Base-by-base conservation (phyloP, 1,140 invertebrate genomes). In the Atopsyche davidsoni region DNA sequence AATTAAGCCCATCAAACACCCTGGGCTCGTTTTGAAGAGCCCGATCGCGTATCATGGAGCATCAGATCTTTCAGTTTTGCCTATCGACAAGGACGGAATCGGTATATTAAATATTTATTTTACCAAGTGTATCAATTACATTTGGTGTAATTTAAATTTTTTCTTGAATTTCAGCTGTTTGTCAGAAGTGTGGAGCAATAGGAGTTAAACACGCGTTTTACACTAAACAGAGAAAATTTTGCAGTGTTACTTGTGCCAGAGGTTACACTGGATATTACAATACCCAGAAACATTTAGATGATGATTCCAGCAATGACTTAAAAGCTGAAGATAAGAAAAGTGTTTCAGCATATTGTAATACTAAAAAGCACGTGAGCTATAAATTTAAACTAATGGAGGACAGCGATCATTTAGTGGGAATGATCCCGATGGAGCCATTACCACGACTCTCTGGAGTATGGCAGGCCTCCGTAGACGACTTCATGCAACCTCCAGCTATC, bases 151-250 rank as follows among this genome's bases (percentile, higher is more conserved):
- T n/a, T n/a, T 34, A 3, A 23, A 42, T 3, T 11, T 11, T 44
- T 17, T 44, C n/a, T 44, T 28, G 4, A 14, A 18, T 60, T 68
- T 59, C 66, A 89, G 87, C 87, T 60, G 86, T 90, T 23, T 92
- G 89, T 77, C 86, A 89, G 69, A 86, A 87, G 67, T 93, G 89
- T 70, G 89, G 89, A 41, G 84, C 86, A 22, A 87, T 91, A 58
- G 89, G 89, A 51, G 88, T 92, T 4, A 91, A 90, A 66, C 86
- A 90, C 69, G 86, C 88, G 2, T 92, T 92, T 69, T 92, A 92
- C 61, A 90, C 87, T 9, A 86, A 87, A 66, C 86, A 89, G 55
- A 76, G 89, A 57, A 73, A 83, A 51, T 88, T 85, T 68, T 89
- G 86, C 63, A 87, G 85, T 63, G 76, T 86, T 69, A 76, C 81